Conservation (phyloP, 2,113 vertebrate species). For the Dermatemys mawii region DNA sequence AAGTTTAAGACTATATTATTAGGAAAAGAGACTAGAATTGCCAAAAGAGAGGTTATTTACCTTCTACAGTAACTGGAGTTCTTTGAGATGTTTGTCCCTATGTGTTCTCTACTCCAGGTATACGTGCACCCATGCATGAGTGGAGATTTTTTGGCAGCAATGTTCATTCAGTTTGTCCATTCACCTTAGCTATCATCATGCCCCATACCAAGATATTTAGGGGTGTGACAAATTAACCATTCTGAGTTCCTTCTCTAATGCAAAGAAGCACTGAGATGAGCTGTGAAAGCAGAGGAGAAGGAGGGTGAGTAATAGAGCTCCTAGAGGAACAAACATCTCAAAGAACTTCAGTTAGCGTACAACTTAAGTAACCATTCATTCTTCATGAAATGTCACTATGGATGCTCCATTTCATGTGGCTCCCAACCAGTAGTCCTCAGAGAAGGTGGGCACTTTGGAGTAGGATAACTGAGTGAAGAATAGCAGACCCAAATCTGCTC, state of each 20-base stretch:
- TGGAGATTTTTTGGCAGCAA: not conserved
- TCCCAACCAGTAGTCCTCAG: not conserved
- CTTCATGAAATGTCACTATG: not conserved
- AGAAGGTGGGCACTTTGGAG: not conserved
- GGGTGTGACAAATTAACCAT: not conserved
- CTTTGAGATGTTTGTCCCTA: not conserved
- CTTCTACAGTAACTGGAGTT: not conserved
- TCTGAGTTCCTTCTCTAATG: not conserved
- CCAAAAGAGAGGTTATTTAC: not conserved
- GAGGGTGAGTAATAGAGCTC: not conserved
- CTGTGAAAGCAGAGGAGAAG: not conserved
- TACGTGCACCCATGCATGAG: not conserved
- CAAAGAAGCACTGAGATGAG: not conserved
- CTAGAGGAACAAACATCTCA: not conserved
- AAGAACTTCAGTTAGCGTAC: not conserved
- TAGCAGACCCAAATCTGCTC: not conserved
- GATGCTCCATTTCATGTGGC: not conserved
- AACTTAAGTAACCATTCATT: not conserved
- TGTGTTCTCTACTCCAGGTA: not conserved
- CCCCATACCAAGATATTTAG: not conserved
- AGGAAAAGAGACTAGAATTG: not conserved
- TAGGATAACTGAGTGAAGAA: not conserved
- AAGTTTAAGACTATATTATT: not conserved
- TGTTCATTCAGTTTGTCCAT: not conserved
- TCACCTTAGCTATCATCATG: not conserved